phyloP scores from a whole-genome alignment of 2,797 vertebrate species.

The Pagetopsis macropterus region DNA sequence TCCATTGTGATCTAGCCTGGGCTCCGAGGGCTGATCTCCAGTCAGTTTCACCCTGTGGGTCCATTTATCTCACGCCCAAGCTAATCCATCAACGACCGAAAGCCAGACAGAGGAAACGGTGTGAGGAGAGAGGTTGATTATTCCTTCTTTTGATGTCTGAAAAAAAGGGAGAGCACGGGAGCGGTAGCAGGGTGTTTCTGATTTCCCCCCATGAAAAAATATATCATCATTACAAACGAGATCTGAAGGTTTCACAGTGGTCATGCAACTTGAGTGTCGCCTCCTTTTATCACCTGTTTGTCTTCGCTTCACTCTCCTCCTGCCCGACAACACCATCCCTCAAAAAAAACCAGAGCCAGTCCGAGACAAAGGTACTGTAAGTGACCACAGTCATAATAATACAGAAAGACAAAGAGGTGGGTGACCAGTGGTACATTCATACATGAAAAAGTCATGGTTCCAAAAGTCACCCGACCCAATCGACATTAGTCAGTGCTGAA shows the following conservation, averaged over 20 bases:
- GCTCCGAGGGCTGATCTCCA: conserved; percentile 65
- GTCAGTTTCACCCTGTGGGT: conserved; percentile 72
- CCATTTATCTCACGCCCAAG: conserved; percentile 70
- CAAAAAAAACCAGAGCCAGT: conserved; percentile 39
- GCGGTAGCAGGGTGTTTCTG: conserved; percentile 61
- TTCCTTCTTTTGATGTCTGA: conserved; percentile 67
- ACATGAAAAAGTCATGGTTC: conserved; percentile 80
- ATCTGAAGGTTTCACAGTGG: conserved; percentile 83
- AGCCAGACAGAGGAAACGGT: conserved; percentile 70
- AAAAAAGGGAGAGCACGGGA: conserved; percentile 70
- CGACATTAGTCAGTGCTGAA: conserved; percentile 75
- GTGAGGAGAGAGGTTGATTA: conserved; percentile 66
- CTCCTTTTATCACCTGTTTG: conserved; percentile 66
- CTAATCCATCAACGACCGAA: conserved; percentile 74
- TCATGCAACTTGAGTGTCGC: conserved; percentile 82
- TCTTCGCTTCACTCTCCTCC: conserved; percentile 21
- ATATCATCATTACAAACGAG: conserved; percentile 82
- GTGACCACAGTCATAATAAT: conserved; percentile 80
- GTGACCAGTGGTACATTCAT: conserved; percentile 83
- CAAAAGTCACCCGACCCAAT: conserved; percentile 73
- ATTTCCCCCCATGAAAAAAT: conserved; percentile 81
- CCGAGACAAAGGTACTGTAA: conserved; percentile 74
- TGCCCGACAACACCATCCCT: conserved; percentile 1
- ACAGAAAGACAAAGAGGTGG: conserved; percentile 77
- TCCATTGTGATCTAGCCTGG: conserved; percentile 60